A percentile compares a stretch with the other conserved stretches of the same genome.
These are phyloP conservation scores for Ditylenchus dipsaci DNA, from an alignment of 1,140 invertebrate genomes.

Conservation along the genomic window DNA sequence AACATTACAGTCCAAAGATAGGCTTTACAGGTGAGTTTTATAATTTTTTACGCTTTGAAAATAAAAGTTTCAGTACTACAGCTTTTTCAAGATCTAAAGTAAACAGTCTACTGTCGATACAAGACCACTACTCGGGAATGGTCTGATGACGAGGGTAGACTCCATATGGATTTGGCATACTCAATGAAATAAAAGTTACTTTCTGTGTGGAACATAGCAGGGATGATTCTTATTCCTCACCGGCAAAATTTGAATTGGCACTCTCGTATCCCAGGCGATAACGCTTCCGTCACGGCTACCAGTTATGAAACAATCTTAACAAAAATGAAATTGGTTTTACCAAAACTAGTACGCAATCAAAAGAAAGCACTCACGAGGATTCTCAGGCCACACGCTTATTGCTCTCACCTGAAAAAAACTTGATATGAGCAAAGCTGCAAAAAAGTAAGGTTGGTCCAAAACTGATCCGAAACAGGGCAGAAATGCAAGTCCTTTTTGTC, in stretches of 20 bases:
- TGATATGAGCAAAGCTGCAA: not conserved
- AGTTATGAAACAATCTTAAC: slow-evolving; percentile 32
- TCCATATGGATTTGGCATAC: too few species aligned
- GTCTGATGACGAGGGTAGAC: too few species aligned
- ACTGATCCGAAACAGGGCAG: too few species aligned
- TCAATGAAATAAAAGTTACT: not conserved
- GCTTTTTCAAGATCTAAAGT: too few species aligned
- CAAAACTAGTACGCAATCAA: not conserved
- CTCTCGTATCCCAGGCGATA: slow-evolving; percentile 24
- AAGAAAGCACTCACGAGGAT: not conserved
- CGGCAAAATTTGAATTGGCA: not conserved
- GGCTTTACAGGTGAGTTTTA: too few species aligned
- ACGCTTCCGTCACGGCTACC: slow-evolving; percentile 24
- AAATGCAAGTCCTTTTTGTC: too few species aligned
- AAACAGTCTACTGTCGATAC: too few species aligned
- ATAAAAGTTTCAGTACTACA: too few species aligned
- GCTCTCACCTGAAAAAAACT: not conserved
- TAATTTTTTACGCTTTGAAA: too few species aligned
- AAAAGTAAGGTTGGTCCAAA: too few species aligned
- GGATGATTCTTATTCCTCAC: not conserved
- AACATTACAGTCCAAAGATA: too few species aligned
- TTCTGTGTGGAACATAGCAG: slow-evolving; percentile 11
- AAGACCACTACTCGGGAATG: too few species aligned
- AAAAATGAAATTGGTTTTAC: not conserved
- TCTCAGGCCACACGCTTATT: not conserved